Evolutionary conservation across 2,113 vertebrate genomes (phyloP).

Genomic region (Mesembrinibis cayennensis): DNA sequence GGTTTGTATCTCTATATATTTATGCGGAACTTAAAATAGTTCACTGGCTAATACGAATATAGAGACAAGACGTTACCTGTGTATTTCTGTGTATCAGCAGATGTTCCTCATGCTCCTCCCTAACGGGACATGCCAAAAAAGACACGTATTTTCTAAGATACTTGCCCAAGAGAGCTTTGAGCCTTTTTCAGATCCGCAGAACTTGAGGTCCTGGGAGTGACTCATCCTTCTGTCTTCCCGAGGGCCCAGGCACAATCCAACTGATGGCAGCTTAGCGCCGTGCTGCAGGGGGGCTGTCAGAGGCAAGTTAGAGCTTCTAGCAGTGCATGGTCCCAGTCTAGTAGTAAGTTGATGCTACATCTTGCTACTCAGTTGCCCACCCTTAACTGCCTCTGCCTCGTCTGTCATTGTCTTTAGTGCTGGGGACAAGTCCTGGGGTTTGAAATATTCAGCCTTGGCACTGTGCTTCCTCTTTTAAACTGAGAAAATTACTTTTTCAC

Average conservation of each 20-base stretch:
- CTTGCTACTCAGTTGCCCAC: background rate
- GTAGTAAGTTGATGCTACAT: background rate
- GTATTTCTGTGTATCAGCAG: background rate
- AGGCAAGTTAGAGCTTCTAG: background rate
- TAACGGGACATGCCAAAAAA: background rate
- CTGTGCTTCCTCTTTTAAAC: background rate
- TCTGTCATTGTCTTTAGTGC: background rate
- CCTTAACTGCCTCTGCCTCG: background rate
- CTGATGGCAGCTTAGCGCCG: background rate
- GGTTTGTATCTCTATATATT: accelerated
- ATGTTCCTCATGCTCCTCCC: background rate
- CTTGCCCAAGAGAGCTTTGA: background rate
- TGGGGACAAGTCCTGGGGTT: background rate
- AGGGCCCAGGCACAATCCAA: background rate
- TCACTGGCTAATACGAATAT: background rate
- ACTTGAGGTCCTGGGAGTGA: background rate
- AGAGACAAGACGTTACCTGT: background rate
- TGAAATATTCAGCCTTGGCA: background rate
- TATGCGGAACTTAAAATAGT: background rate
- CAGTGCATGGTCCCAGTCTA: background rate
- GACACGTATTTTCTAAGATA: background rate
- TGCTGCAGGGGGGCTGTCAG: background rate
- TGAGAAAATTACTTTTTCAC: background rate
- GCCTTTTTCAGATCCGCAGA: background rate
- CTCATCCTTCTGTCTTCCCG: background rate